phyloP scores from a whole-genome alignment of 2,888 invertebrate species.

The Danaus chrysippus region DNA sequence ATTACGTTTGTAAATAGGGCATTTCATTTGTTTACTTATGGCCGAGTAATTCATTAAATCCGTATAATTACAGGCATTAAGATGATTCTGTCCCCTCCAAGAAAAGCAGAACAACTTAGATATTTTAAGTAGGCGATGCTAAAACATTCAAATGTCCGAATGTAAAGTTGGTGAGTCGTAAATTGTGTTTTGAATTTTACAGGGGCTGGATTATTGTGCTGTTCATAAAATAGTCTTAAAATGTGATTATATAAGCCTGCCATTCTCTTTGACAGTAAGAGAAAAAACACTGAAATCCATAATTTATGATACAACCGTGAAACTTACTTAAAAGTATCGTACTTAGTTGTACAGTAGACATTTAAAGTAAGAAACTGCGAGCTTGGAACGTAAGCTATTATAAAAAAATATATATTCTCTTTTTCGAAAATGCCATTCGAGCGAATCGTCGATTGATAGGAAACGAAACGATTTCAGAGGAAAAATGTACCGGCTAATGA shows the following conservation, averaged over 20 bases:
- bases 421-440: conserved; percentile 19
- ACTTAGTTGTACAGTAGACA: too few relatives aligned
- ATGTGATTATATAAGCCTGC: not conserved
- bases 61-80: conserved; percentile 79
- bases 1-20: conserved; percentile 76
- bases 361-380: too few relatives aligned
- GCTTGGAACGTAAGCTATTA: too few relatives aligned
- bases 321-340: too few relatives aligned
- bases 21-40: conserved; percentile 76
- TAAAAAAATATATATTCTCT: not conserved
- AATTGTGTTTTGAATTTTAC: conserved; percentile 47
- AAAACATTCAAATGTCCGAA: conserved; percentile 75
- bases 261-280: not conserved
- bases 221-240: not conserved
- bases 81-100: conserved; percentile 70
- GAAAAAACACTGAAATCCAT: not conserved
- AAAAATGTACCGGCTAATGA: conserved; percentile 72
- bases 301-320: too few relatives aligned
- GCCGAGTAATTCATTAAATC: conserved; percentile 77
- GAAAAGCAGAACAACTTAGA: conserved; percentile 51
- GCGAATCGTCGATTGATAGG: conserved; percentile 55
- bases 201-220: conserved; percentile 1
- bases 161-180: conserved; percentile 58
- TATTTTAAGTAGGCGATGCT: conserved; percentile 56
- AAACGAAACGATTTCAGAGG: conserved; percentile 56